phyloP scores from a whole-genome alignment of 1,140 invertebrate species.

The Metopolophium dirhodum region DNA sequence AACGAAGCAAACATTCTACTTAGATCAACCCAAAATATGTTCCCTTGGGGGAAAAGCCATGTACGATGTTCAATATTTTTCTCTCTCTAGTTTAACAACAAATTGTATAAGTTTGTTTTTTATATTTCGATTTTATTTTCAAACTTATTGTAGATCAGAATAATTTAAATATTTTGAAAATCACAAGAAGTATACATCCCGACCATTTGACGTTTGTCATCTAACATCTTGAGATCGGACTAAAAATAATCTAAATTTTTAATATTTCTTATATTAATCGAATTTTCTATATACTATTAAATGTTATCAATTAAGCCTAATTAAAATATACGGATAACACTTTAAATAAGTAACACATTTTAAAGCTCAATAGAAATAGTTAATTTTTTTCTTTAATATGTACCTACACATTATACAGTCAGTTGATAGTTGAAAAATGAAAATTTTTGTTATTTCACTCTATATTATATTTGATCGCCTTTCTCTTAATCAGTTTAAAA shows the following conservation, averaged over 20 bases:
- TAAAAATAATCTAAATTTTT: not conserved
- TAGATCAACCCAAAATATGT: not conserved
- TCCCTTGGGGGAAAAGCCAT: not conserved
- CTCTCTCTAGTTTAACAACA: not conserved
- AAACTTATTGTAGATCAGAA: not conserved
- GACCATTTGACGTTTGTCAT: not conserved
- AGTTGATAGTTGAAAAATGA: not conserved
- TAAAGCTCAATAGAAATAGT: not conserved
- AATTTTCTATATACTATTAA: not conserved
- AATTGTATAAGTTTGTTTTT: constrained; percentile 6
- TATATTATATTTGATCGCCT: no score
- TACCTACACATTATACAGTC: not conserved
- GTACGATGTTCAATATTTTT: not conserved
- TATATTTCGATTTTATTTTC: not conserved
- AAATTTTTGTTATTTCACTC: no score
- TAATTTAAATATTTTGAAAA: constrained; percentile 23
- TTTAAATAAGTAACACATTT: not conserved
- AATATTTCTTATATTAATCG: no score
- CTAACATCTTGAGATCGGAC: not conserved
- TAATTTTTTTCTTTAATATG: not conserved
- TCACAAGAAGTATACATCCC: not conserved
- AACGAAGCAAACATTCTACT: not conserved
- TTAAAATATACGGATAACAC: not conserved
- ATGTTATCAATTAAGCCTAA: not conserved
- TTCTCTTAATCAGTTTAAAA: no score